Percentiles rank a stretch among this genome's conserved stretches.
Conservation (phyloP, 2,888 invertebrate species). For the Xylota segnis region DNA sequence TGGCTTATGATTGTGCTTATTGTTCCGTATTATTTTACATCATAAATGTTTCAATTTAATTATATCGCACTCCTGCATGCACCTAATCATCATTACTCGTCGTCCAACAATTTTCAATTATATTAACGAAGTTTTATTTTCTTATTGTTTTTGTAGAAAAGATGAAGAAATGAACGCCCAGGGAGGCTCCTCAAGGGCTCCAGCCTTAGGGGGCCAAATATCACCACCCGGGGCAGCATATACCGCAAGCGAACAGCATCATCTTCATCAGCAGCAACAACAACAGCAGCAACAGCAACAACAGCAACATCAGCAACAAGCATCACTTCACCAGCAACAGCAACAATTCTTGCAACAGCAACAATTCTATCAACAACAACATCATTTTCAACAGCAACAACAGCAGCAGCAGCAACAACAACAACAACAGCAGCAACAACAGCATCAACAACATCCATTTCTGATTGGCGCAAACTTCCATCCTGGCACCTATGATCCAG, state of each 20-base stretch:
- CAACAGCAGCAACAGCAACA: slow-evolving; percentile 78
- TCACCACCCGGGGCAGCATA: slow-evolving; percentile 84
- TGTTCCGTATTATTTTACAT: neutral
- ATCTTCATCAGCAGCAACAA: slow-evolving; percentile 77
- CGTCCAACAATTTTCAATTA: too few species aligned
- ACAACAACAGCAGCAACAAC: slow-evolving; percentile 77
- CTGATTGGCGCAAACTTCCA: slow-evolving; percentile 76
- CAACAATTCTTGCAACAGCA: slow-evolving; percentile 79
- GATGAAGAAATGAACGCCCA: slow-evolving; percentile 85
- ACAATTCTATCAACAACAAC: slow-evolving; percentile 79
- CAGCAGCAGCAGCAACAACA: slow-evolving; percentile 74
- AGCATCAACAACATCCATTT: slow-evolving; percentile 80
- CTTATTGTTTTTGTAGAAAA: slow-evolving; percentile 81
- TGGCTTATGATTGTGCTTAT: neutral
- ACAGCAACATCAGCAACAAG: slow-evolving; percentile 78
- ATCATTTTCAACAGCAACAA: slow-evolving; percentile 80
- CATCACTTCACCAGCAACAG: slow-evolving; percentile 76
- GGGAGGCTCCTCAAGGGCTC: slow-evolving; percentile 85
- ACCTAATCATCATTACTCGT: neutral
- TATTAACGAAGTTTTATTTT: slow-evolving; percentile 11
- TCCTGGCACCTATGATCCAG: slow-evolving; percentile 67
- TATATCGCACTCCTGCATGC: slow-evolving; percentile 7
- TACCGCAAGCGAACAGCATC: slow-evolving; percentile 78
- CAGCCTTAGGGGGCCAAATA: slow-evolving; percentile 85
- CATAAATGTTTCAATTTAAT: neutral